phyloP scores from a whole-genome alignment of 2,113 vertebrate genomes.

The Campylorhamphus procurvoides region DNA sequence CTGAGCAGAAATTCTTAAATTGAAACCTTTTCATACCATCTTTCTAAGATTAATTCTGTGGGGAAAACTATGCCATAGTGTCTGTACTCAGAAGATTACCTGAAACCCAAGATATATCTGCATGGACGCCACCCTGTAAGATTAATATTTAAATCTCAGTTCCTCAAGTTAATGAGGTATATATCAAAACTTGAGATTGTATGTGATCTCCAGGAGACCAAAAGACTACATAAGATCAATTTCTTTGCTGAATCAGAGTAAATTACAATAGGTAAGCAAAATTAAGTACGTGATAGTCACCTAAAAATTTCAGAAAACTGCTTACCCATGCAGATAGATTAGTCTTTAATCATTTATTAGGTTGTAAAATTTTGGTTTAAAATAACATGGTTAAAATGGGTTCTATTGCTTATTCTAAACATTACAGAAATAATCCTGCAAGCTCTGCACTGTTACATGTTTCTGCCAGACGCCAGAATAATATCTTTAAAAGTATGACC shows the following conservation, averaged over 20 bases:
- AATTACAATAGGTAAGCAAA: not conserved
- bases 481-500: conserved; percentile 45
- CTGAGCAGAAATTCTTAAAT: not conserved
- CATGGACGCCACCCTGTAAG: not conserved
- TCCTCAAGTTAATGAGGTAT: not conserved
- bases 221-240: not conserved
- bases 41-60: not conserved
- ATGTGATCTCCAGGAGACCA: not conserved
- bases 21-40: not conserved
- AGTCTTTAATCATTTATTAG: conserved; percentile 43
- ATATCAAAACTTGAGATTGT: not conserved
- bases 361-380: not conserved
- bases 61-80: not conserved
- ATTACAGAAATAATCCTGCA: conserved; percentile 59
- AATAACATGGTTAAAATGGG: conserved; percentile 27
- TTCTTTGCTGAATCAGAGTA: not conserved
- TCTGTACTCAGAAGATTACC: not conserved
- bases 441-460: conserved; percentile 31
- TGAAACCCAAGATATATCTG: not conserved
- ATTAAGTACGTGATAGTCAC: not conserved
- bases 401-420: conserved; percentile 20
- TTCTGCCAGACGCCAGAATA: conserved; percentile 6
- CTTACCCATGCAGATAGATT: not conserved
- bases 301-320: not conserved
- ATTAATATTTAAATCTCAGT: not conserved